Conservation (phyloP, 2,888 invertebrate genomes). For the Teleogryllus oceanicus region DNA sequence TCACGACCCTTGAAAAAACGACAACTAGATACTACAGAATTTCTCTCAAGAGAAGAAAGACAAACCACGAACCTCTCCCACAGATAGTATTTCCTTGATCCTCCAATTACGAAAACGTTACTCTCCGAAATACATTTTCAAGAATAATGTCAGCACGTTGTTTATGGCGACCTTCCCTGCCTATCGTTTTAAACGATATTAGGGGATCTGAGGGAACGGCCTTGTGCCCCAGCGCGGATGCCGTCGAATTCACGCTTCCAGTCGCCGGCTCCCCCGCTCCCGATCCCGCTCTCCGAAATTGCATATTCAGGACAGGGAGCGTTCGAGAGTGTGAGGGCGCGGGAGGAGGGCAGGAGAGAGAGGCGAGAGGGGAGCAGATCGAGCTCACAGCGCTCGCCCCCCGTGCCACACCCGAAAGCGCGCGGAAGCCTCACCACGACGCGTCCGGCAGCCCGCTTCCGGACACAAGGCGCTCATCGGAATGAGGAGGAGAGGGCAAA, state of each 20-base stretch:
- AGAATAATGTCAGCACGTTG: background rate
- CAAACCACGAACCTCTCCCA: too few relatives aligned
- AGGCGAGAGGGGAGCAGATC: too few relatives aligned
- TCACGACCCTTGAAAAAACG: too few relatives aligned
- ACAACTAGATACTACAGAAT: too few relatives aligned
- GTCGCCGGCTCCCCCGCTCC: background rate
- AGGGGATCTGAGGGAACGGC: background rate
- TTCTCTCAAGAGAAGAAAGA: too few relatives aligned
- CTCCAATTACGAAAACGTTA: too few relatives aligned
- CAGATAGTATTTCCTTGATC: too few relatives aligned
- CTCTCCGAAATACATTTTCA: background rate
- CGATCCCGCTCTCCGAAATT: background rate
- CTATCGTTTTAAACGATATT: slow-evolving; percentile 11
- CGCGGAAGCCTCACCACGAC: background rate
- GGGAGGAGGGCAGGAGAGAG: too few relatives aligned
- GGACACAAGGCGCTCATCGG: too few relatives aligned
- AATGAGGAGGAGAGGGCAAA: background rate
- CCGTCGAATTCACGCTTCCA: slow-evolving; percentile 1
- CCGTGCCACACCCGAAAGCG: background rate
- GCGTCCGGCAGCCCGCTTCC: too few relatives aligned
- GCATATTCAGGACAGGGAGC: slow-evolving; percentile 7
- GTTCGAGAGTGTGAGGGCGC: background rate
- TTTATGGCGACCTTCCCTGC: background rate
- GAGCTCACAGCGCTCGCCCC: background rate
- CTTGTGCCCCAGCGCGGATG: background rate